Base-by-base conservation (phyloP, 2,797 vertebrate species). In the Ficedula albicollis region DNA sequence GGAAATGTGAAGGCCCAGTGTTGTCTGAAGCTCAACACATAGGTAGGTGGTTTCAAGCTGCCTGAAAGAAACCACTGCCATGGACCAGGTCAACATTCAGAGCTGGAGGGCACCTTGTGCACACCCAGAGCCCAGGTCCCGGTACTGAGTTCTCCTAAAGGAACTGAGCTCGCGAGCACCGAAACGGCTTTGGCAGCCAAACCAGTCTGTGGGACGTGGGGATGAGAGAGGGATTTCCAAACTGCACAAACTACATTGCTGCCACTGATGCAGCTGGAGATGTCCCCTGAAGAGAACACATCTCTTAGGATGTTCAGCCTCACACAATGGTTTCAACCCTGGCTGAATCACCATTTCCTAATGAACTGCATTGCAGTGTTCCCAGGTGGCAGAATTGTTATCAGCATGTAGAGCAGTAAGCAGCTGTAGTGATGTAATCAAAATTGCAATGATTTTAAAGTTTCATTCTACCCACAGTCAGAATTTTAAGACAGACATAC, bases 341-440 rank as follows among this genome's bases (percentile, higher is more conserved):
- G 20, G 63, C 67, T 82, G 78, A 79, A 69, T 7, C 10, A 79
- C 39, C 18, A 14, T 10, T 69, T 64, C 18, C 22, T 44, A 36
- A 26, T 3, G 27, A 72, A 44, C 20, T 3, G 15, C 0, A 0
- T 0, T 64, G 74, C 51, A 43, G 36, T 2, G 22, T 5, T 86
- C 69, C 51, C 66, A 66, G 43, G 52, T 2, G 0, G 36, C 36
- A 79, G 60, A 73, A 73, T 0, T 49, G 29, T 30, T 52, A 69
- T 6, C 59, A 55, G 44, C 21, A 8, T 4, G 23, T 10, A 52
- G 2, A 63, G 34, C 5, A 0, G 4, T 29, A 49, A 84, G 72
- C 6, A 89, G 38, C 60, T 63, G n/a, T 6, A 79, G 34, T 0
- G 2, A 39, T 13, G 16, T 7, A n/a, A 59, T 27, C 41, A 52